Evolutionary conservation across 2,888 invertebrate genomes (phyloP), one percentile per base, ranked within the genome.

Genomic region (Trisateles emortualis): DNA sequence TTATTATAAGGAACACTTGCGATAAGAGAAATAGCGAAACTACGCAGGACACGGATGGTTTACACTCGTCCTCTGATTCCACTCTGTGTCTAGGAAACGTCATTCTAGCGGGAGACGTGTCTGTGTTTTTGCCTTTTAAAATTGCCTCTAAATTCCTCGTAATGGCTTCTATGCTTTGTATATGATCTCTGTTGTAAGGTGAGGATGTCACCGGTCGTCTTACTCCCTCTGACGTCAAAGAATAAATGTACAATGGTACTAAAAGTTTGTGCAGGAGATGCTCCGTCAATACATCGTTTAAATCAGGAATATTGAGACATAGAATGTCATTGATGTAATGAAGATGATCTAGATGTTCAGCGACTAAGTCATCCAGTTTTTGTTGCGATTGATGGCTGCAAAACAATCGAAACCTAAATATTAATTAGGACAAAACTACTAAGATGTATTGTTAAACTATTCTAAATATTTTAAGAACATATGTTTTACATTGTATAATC

Each of bases 241-340:
- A 99, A 84, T 97, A 98, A 68, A 99, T 97, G 85, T 99, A 99
- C 53, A 99, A 87, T 5, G 99, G 99, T 64, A 99, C 96, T 52
- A 99, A 94, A 1, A 99, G 94, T 86, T 98, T 97, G 87, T 99
- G 97, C 63, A 99, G 93, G 55, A 99, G 93, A 88, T 99, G 99
- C 83, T 99, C 98, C 0, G 98, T 97, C 49, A 99, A 91, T 40
- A 99, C 98, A 74, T 97, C 97, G 87, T 99, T 99, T 48, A 99
- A 93, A 78, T 98, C 97, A 45, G 96, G 96, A 72, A 99, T 98
- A 83, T 98, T 96, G 52, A 99, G 94, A 78, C 97, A 96, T 14
- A 99, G 94, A 72, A 99, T 99, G 82, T 99, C 99, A 82, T 99
- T 99, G 51, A 99, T 94, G 85, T 99, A 99, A 88, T 99, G 99